Evolutionary conservation across 2,888 invertebrate genomes (phyloP).

Genomic region (Invenusta paracnida): DNA sequence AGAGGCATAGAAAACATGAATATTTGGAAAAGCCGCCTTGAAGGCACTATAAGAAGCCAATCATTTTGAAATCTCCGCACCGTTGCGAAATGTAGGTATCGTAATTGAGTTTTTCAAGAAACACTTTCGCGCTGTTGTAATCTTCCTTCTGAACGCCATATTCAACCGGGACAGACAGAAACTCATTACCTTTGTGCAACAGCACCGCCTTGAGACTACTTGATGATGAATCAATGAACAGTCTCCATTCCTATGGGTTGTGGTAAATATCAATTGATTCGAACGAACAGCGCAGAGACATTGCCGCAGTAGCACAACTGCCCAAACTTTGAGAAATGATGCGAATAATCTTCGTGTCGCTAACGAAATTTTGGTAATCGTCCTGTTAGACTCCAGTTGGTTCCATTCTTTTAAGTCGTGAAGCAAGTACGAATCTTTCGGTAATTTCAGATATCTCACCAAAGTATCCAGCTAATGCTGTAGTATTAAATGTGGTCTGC

Average conservation of each 20-base stretch:
- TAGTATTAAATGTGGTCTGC: neutral
- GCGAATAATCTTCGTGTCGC: neutral
- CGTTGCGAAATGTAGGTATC: no score
- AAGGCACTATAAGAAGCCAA: no score
- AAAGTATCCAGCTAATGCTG: neutral
- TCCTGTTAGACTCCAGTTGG: neutral
- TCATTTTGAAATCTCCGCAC: no score
- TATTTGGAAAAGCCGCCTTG: no score
- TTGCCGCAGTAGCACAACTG: neutral
- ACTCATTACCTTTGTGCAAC: neutral
- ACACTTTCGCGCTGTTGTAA: no score
- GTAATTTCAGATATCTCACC: neutral
- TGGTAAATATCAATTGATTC: neutral
- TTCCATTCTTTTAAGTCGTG: neutral
- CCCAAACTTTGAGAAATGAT: neutral
- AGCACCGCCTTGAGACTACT: neutral
- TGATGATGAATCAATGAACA: neutral
- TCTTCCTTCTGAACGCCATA: no score
- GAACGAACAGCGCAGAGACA: neutral
- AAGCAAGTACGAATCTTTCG: neutral
- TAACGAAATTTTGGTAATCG: neutral
- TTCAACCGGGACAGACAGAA: neutral
- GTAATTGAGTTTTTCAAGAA: no score
- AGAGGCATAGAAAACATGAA: neutral
- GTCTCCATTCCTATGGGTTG: neutral